A percentile compares a stretch with the other conserved stretches of the same genome.
Conservation (phyloP, 2,888 invertebrate genomes). For the Byasa hedistus region DNA sequence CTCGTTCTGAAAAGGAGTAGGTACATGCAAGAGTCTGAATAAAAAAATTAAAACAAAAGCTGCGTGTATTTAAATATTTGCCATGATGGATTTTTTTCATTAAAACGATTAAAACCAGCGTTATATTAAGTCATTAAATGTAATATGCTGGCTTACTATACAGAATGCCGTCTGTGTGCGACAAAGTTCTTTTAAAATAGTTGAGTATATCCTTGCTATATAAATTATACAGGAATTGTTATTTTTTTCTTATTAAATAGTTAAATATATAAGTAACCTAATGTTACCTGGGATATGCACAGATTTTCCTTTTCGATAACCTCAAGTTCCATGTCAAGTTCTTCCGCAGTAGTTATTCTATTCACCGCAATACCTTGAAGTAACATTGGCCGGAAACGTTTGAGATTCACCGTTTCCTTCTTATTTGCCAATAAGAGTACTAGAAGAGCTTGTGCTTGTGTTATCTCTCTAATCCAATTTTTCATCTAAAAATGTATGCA, state of each 20-base stretch:
- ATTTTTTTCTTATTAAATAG: too few relatives aligned
- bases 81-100: background rate
- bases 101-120: too few relatives aligned
- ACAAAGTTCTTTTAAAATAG: too few relatives aligned
- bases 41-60: background rate
- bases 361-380: slow-evolving; percentile 70
- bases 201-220: too few relatives aligned
- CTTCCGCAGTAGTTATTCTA: slow-evolving; percentile 61
- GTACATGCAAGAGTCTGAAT: slow-evolving; percentile 33
- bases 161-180: too few relatives aligned
- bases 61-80: background rate
- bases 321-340: slow-evolving; percentile 71
- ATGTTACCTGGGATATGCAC: slow-evolving; percentile 50
- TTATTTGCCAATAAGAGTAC: slow-evolving; percentile 62
- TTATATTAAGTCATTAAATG: too few relatives aligned
- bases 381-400: slow-evolving; percentile 54
- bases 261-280: too few relatives aligned
- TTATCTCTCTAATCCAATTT: slow-evolving; percentile 62
- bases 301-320: slow-evolving; percentile 67
- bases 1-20: slow-evolving; percentile 53
- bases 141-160: too few relatives aligned
- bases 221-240: too few relatives aligned
- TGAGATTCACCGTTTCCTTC: slow-evolving; percentile 60
- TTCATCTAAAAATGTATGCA: slow-evolving; percentile 52
- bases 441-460: slow-evolving; percentile 60